Percentiles rank a stretch among this genome's conserved stretches.
Conservation (phyloP, 1,140 invertebrate species). For the Drosophila rufa region DNA sequence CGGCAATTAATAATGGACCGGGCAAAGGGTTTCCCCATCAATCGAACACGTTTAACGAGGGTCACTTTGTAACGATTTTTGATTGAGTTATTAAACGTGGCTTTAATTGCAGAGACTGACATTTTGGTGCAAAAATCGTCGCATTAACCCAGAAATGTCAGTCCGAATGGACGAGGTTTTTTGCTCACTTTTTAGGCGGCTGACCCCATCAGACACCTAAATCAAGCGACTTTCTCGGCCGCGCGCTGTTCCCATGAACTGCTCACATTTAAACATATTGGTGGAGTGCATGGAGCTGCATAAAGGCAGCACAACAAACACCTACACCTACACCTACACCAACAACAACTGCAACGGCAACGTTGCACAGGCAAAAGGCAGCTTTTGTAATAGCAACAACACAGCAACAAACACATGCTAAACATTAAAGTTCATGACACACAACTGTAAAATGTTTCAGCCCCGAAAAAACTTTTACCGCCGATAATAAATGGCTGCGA, state of each 20-base stretch:
- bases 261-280: constrained; percentile 78
- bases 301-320: constrained; percentile 32
- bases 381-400: constrained; percentile 51
- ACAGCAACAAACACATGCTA: constrained; percentile 59
- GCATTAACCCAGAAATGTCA: constrained; percentile 78
- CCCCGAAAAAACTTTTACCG: constrained; percentile 70
- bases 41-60: constrained; percentile 58
- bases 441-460: constrained; percentile 82
- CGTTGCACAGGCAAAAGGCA: constrained; percentile 11
- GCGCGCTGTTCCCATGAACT: constrained; percentile 73
- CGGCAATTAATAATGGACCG: constrained; percentile 61
- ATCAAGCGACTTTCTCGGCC: constrained; percentile 67
- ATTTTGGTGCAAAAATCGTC: constrained; percentile 54
- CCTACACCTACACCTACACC: constrained; percentile 15
- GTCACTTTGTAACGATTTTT: constrained; percentile 42
- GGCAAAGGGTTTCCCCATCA: constrained; percentile 30
- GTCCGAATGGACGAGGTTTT: constrained; percentile 38
- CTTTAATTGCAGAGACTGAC: constrained; percentile 63
- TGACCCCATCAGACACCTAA: constrained; percentile 55
- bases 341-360: constrained; percentile 2
- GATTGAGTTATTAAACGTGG: constrained; percentile 79
- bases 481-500: constrained; percentile 77
- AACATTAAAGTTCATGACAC: constrained; percentile 82
- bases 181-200: constrained; percentile 37
- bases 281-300: constrained; percentile 45